Percentiles rank a stretch among this genome's conserved stretches.
Conservation (phyloP, 2,113 vertebrate species). For the Andinoacara biseriatus region DNA sequence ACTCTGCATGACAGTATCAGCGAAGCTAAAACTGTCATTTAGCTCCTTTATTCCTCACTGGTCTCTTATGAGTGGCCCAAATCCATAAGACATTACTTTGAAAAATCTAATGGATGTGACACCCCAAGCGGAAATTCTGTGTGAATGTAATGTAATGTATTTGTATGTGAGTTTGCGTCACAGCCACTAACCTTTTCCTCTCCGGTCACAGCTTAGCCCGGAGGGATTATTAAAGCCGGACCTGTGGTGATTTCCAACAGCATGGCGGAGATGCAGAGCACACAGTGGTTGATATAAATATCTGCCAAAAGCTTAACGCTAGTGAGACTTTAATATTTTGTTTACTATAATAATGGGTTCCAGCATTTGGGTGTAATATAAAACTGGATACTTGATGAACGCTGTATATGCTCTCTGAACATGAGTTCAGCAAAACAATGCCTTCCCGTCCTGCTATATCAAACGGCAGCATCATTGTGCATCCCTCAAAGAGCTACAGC, state of each 20-base stretch:
- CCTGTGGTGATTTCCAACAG: not conserved
- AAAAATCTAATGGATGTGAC: not conserved
- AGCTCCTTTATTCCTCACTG: not conserved
- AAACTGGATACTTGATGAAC: not conserved
- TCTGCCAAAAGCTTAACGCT: not conserved
- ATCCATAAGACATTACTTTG: not conserved
- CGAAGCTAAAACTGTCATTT: not conserved
- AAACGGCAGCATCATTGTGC: slow-evolving; percentile 1
- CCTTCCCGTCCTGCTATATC: not conserved
- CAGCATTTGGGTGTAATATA: not conserved
- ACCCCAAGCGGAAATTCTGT: not conserved
- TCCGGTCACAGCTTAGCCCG: not conserved
- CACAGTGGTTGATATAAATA: not conserved
- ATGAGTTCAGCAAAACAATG: slow-evolving; percentile 1
- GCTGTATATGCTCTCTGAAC: not conserved
- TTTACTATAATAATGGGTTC: not conserved
- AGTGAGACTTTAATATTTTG: not conserved
- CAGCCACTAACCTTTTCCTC: not conserved
- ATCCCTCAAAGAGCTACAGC: slow-evolving; percentile 21
- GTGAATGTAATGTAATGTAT: not conserved
- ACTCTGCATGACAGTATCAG: not conserved
- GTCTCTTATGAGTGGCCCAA: not conserved
- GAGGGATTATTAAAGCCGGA: not conserved
- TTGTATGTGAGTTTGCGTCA: not conserved
- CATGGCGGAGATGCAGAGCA: not conserved